Conservation (phyloP, 2,888 invertebrate species). For the Norana najaformis region DNA sequence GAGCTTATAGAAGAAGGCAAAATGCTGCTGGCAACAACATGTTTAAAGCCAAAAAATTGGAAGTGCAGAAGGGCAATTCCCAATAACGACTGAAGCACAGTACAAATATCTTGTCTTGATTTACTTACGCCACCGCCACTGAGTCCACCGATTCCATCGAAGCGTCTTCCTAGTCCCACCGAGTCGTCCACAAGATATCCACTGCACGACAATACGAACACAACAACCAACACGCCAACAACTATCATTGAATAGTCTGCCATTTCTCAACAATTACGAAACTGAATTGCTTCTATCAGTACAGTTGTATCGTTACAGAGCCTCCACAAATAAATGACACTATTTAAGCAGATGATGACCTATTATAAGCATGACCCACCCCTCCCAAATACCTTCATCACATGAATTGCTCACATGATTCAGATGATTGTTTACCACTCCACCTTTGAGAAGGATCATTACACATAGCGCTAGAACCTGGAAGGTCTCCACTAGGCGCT, state of each 20-base stretch:
- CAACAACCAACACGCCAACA: neutral
- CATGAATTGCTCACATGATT: neutral
- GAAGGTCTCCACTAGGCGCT: no score
- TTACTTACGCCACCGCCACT: slow-evolving; percentile 53
- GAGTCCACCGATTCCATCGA: slow-evolving; percentile 54
- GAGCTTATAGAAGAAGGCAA: no score
- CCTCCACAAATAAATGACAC: neutral
- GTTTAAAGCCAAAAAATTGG: no score
- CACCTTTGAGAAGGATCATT: no score
- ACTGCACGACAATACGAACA: neutral
- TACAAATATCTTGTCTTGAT: neutral
- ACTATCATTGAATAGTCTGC: neutral
- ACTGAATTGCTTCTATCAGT: neutral
- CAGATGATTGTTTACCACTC: neutral
- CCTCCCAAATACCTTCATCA: neutral
- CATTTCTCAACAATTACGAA: neutral
- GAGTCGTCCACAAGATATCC: slow-evolving; percentile 35
- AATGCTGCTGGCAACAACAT: no score
- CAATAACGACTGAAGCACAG: no score
- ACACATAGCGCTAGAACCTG: no score
- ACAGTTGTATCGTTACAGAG: neutral
- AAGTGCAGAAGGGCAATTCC: no score
- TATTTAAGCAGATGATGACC: neutral
- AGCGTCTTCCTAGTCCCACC: slow-evolving; percentile 44
- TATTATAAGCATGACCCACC: neutral